Base-by-base conservation (phyloP, 2,113 vertebrate genomes). In the Struthidea cinerea region DNA sequence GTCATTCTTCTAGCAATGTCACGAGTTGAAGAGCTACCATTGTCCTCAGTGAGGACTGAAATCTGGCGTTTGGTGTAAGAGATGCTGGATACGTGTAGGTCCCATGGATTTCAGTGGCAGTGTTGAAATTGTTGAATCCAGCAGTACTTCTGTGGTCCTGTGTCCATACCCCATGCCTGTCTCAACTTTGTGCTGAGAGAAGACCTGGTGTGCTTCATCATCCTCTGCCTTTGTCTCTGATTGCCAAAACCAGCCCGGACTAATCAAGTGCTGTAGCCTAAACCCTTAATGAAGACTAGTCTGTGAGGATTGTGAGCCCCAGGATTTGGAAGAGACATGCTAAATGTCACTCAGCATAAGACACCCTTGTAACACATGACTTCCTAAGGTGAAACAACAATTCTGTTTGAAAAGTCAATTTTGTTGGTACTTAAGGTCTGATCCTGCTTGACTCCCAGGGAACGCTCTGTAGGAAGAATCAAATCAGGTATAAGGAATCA, bases 401-500 rank as follows among this genome's bases (percentile, higher is more conserved):
- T 65, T 94, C 30, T 85, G 50, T 89, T 83, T 94, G 71, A 77
- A 93, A 96, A 95, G 82, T 93, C 35, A 67, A 10, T 96, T 94
- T 96, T 94, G 47, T 59, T 90, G 95, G 27, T 80, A 70, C 88
- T 89, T 91, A 96, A 84, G 71, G 75, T 91, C 63, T 95, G 71
- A 70, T 93, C 71, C 71, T 85, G 59, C 68, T 88, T 91, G 87
- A 84, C 63, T 88, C 35, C 75, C 92, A 86, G 68, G 68, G 35
- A 88, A n/a, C 12, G 11, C 14, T 86, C 75, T 91, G 50, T 95
- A 89, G 85, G 79, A 94, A 84, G 94, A 93, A 90, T 69, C 67
- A 94, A 91, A 90, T 91, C 88, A 96, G 90, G 79, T 96, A 77
- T 93, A 95, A 88, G 41, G 63, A 76, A 56, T 23, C 71, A 27